Evolutionary conservation across 2,888 invertebrate genomes (phyloP), one percentile per base, ranked within the genome.

Genomic region (Tribolium freemani): DNA sequence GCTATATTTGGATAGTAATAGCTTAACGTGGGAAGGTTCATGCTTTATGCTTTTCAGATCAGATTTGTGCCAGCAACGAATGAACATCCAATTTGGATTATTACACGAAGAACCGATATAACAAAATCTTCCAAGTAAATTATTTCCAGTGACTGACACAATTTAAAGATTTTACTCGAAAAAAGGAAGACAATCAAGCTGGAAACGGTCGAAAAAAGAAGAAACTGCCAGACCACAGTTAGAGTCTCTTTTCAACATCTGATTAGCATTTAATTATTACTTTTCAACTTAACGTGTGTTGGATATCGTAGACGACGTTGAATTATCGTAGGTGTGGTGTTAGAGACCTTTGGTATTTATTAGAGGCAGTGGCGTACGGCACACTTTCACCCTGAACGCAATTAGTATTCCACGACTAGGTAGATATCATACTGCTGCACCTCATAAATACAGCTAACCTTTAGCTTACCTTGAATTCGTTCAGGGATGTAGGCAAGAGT

Each of bases 271-370:
- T 68, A 68, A 68, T 68, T 68, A 68, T 68, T 57, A 50, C 50
- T 50, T 57, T 68, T 68, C 30, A 56, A 53, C 21, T 50, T 20
- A 20, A 13, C 13, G 11, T 21, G 31, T 31, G 44, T 5, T 20
- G 38, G 60, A 46, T 45, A 16, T 38, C 26, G 16, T 31, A 26
- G 56, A 46, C 21, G 67, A 67, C 67, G 67, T 68, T 68, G 57
- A 58, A 16, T 57, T 68, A 68, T 50, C 57, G 68, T 68, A 68
- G 68, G 68, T 68, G 68, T 56, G 57, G 57, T 68, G 68, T 68
- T 68, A 68, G 57, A 48, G 57, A 68, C 57, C 57, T 68, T 68
- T 67, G 57, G 31, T 64, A 64, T 64, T 64, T 64, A 64, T 64
- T 64, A n/a, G 38, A 53, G 57, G 50, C 68, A 57, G 68, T 68